A percentile compares a stretch with the other conserved stretches of the same genome.
Conservation (phyloP, 2,888 invertebrate species). For the Thelaira solivaga region DNA sequence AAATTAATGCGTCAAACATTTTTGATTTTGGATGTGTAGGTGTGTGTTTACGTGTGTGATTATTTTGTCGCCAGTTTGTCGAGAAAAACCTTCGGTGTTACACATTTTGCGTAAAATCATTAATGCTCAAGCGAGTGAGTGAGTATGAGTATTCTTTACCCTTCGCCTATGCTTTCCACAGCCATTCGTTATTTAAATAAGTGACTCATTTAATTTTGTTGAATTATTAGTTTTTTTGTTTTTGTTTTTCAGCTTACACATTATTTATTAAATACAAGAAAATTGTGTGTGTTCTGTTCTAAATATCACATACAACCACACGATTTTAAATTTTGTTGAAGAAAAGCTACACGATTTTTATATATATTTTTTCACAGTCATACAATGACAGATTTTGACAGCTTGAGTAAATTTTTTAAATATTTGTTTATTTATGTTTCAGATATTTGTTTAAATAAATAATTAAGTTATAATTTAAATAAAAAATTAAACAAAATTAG, state of each 20-base stretch:
- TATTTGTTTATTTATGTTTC: conserved; percentile 38
- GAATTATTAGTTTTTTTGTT: too few relatives aligned
- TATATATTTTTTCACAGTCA: conserved; percentile 34
- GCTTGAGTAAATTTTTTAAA: conserved; percentile 52
- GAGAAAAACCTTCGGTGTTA: conserved; percentile 44
- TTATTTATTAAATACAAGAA: conserved; percentile 13
- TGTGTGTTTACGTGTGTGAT: not conserved
- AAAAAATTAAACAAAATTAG: too few relatives aligned
- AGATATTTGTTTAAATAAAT: not conserved
- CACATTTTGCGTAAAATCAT: conserved; percentile 40
- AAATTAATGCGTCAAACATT: conserved; percentile 48
- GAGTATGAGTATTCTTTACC: not conserved
- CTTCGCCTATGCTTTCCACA: not conserved
- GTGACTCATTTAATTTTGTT: conserved; percentile 28
- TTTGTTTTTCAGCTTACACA: too few relatives aligned
- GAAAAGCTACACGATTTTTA: conserved; percentile 4
- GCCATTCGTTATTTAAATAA: not conserved
- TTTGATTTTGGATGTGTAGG: not conserved
- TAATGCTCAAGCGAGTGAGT: too few relatives aligned
- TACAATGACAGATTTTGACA: conserved; percentile 56
- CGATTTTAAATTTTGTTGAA: conserved; percentile 10
- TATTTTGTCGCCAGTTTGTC: conserved; percentile 52
- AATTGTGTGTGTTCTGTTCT: conserved; percentile 7
- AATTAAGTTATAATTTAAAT: too few relatives aligned
- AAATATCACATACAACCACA: conserved; percentile 15